These are phyloP conservation scores for Thumatha senex DNA, from an alignment of 2,888 invertebrate genomes.

Conservation along the genomic window DNA sequence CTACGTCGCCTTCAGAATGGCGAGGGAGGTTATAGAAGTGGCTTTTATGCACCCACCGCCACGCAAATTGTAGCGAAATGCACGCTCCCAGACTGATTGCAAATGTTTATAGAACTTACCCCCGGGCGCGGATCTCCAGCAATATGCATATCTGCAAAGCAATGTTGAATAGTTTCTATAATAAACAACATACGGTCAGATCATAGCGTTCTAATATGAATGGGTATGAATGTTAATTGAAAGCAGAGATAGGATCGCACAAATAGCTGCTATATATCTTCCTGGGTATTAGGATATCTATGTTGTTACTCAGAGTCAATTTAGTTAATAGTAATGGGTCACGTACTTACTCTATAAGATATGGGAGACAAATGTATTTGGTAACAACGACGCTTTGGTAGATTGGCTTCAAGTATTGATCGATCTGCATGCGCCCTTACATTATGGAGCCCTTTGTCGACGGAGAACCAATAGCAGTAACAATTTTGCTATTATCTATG, in stretches of 20 bases:
- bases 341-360: background rate
- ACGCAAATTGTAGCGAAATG: conserved; percentile 61
- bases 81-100: conserved; percentile 59
- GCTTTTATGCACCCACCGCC: conserved; percentile 60
- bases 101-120: conserved; percentile 31
- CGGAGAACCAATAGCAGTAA: conserved; percentile 7
- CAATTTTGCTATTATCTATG: conserved; percentile 30
- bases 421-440: background rate
- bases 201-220: conserved; percentile 1
- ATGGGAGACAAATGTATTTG: background rate
- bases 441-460: background rate
- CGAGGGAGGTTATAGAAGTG: conserved; percentile 43
- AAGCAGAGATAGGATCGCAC: conserved; percentile 11
- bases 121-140: conserved; percentile 19
- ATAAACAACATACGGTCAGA: conserved; percentile 23
- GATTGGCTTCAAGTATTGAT: background rate
- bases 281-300: background rate
- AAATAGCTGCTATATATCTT: background rate
- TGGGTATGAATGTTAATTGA: conserved; percentile 24
- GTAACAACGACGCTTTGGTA: background rate
- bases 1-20: conserved; percentile 56
- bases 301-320: background rate
- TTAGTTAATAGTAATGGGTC: background rate
- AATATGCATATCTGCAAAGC: conserved; percentile 36
- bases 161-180: conserved; percentile 38